Evolutionary conservation across 2,888 invertebrate species (phyloP), one percentile per base, ranked within the genome.

Genomic region (Cosmorhoe ocellata): DNA sequence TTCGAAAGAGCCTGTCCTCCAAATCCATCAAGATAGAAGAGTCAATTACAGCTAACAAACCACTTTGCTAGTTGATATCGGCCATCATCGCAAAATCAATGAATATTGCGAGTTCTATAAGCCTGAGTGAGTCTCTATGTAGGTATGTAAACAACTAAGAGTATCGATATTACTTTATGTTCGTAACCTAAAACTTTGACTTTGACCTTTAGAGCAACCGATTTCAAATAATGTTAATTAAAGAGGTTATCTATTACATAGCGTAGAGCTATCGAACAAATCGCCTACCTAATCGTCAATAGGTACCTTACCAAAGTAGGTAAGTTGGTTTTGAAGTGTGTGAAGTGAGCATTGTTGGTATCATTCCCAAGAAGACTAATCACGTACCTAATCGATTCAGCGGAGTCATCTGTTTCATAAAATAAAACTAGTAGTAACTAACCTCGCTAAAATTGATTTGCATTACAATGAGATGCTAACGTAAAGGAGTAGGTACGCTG

Each of bases 21-120:
- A 68, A 70, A 77, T 71, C 72, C 71, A 73, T 74, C 71, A 72
- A 72, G 62, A 61, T 55, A 47, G 50, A 59, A 52, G 67, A 79
- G 72, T 74, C 74, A 76, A 74, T 75, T 74, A 75, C 69, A 69
- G 64, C 66, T 65, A 74, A 74, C 64, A 72, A n/a, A 72, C 67
- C 61, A 61, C 63, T 64, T 55, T 42, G 54, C 37, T 41, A 45
- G 38, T 54, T 52, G 33, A 44, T 51, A 49, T 56, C 36, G 39
- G 45, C 27, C 41, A 28, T 10, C 31, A 32, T 48, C 47, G 22
- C 51, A 51, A 52, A 39, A 53, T 46, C 48, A 41, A 45, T 43
- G 31, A 47, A 28, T 36, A 10, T 30, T 44, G 33, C 22, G 37
- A 24, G 31, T 48, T 28, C 43, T 55, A 60, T 7, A 24, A 24